Percentiles rank a stretch among this genome's conserved stretches.
phyloP scores from a whole-genome alignment of 2,888 invertebrate genomes.

The Orchesellides sinensis region DNA sequence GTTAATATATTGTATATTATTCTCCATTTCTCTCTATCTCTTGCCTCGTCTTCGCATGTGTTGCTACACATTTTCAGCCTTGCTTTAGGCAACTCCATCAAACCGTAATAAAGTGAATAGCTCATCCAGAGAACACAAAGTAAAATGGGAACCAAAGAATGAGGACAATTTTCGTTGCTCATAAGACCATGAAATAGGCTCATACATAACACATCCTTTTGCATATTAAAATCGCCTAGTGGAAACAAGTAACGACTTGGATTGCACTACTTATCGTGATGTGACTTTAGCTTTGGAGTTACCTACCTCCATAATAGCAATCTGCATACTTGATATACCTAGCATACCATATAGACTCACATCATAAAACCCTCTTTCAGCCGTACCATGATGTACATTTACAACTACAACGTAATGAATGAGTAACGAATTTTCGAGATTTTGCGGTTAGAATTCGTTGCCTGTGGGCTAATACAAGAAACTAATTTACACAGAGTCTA shows the following conservation, averaged over 20 bases:
- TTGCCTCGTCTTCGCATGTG: background rate
- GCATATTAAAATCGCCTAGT: slow-evolving; percentile 48
- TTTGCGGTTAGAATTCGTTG: no score
- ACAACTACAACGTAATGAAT: no score
- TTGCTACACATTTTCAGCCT: background rate
- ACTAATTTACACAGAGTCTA: slow-evolving; percentile 62
- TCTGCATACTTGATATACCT: no score
- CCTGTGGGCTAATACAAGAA: slow-evolving; percentile 29
- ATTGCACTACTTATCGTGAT: background rate
- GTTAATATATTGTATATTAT: background rate
- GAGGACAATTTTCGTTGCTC: slow-evolving; percentile 63
- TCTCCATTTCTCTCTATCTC: slow-evolving; percentile 1
- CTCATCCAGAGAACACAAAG: slow-evolving; percentile 31
- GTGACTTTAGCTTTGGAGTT: slow-evolving; percentile 5
- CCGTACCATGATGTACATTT: no score
- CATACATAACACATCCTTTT: slow-evolving; percentile 58
- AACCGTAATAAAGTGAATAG: slow-evolving; percentile 53
- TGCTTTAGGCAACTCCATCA: slow-evolving; percentile 55
- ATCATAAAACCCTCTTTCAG: no score
- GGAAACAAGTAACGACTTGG: slow-evolving; percentile 32
- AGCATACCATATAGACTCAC: no score
- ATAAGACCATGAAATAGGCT: slow-evolving; percentile 64
- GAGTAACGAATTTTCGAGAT: no score
- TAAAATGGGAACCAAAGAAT: slow-evolving; percentile 40
- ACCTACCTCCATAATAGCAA: no score